phyloP scores from a whole-genome alignment of 2,113 vertebrate species.

The Melanocharis versteri region DNA sequence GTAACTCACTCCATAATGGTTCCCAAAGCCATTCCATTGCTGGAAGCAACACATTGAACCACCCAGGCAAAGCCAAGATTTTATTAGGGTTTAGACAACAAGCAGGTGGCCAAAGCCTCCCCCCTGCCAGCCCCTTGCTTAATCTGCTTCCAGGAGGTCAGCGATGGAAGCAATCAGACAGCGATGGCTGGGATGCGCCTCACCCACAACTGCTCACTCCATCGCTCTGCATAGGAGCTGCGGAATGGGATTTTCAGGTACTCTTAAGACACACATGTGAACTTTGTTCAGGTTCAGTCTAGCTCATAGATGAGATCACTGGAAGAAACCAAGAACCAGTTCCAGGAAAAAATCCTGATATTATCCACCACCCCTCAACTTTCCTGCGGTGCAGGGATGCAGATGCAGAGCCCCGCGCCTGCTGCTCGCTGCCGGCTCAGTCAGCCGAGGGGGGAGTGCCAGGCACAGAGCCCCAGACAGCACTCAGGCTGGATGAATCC shows the following conservation, averaged over 20 bases:
- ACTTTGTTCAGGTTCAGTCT: background rate
- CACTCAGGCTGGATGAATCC: constrained; percentile 18
- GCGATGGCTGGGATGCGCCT: rapidly evolving
- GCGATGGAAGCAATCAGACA: background rate
- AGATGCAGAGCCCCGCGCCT: background rate
- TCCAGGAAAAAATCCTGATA: background rate
- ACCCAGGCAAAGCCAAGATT: constrained; percentile 14
- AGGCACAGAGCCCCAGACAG: background rate
- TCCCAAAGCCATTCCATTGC: background rate
- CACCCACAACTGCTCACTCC: background rate
- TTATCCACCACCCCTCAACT: background rate
- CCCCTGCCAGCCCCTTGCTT: background rate
- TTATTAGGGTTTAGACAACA: background rate
- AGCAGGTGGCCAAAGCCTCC: background rate
- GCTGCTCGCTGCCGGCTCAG: background rate
- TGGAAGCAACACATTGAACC: background rate
- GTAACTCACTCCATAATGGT: background rate
- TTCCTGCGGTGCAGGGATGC: rapidly evolving
- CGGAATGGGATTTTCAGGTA: background rate
- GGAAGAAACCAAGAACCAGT: background rate
- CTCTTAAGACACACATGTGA: background rate
- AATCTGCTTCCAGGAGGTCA: background rate
- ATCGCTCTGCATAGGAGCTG: background rate
- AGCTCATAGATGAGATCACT: background rate
- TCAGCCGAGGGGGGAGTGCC: background rate